These are phyloP conservation scores for Theristicus caerulescens DNA, from an alignment of 2,113 vertebrate genomes.

Conservation along the genomic window DNA sequence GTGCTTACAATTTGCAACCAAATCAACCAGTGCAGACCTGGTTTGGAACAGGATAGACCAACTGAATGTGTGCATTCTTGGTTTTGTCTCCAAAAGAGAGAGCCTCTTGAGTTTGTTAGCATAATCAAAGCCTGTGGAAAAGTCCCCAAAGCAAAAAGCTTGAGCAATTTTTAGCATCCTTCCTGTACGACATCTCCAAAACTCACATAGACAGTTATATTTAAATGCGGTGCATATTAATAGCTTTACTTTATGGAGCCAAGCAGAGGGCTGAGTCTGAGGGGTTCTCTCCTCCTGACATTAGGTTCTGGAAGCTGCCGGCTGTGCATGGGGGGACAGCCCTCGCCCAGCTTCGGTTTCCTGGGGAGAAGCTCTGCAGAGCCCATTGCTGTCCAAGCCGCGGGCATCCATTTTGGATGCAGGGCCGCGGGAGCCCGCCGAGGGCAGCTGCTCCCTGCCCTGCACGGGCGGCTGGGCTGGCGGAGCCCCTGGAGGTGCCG, in stretches of 20 bases:
- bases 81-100: background rate
- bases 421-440: fast-evolving
- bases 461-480: fast-evolving
- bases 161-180: background rate
- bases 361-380: fast-evolving
- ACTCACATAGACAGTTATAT: fast-evolving
- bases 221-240: fast-evolving
- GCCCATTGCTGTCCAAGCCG: fast-evolving
- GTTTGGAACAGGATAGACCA: background rate
- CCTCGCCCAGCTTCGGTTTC: background rate
- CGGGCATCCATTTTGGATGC: fast-evolving
- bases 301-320: background rate
- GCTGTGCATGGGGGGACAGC: background rate
- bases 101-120: background rate
- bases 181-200: background rate
- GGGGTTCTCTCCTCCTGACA: background rate
- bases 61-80: background rate
- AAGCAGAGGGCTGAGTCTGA: background rate
- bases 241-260: background rate
- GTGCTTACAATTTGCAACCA: background rate
- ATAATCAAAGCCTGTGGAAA: background rate
- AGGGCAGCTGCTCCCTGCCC: background rate
- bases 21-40: background rate
- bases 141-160: background rate
- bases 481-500: background rate